These are phyloP conservation scores for Platysternon megacephalum DNA, from an alignment of 2,113 vertebrate genomes.

Conservation along the genomic window DNA sequence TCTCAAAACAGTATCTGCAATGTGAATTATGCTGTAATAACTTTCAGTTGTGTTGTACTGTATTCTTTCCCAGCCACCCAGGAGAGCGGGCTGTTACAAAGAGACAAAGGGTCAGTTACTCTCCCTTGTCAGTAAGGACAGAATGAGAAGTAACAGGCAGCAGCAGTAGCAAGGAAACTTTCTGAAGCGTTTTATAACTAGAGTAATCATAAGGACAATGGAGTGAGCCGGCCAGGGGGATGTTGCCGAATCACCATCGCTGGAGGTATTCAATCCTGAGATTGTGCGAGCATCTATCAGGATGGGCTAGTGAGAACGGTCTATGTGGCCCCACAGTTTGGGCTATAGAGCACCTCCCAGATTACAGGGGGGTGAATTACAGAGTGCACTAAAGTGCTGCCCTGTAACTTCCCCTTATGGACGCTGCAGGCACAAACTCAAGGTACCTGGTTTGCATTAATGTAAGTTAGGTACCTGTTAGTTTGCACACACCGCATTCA, in stretches of 20 bases:
- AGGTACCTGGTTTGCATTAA: background rate
- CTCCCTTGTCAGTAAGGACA: background rate
- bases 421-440: background rate
- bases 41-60: background rate
- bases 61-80: background rate
- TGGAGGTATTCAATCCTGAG: background rate
- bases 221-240: background rate
- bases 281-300: background rate
- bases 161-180: background rate
- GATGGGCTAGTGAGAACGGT: background rate
- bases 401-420: background rate
- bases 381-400: background rate
- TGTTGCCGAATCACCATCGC: background rate
- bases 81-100: background rate
- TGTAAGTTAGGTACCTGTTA: background rate
- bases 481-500: background rate
- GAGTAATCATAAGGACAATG: background rate
- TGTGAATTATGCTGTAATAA: background rate
- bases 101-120: background rate
- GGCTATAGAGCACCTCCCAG: background rate
- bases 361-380: background rate
- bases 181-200: background rate
- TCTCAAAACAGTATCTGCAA: background rate
- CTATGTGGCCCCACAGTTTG: background rate
- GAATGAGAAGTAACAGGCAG: background rate